Evolutionary conservation across 2,113 vertebrate genomes (phyloP).

Genomic region (Alaudala cheleensis): DNA sequence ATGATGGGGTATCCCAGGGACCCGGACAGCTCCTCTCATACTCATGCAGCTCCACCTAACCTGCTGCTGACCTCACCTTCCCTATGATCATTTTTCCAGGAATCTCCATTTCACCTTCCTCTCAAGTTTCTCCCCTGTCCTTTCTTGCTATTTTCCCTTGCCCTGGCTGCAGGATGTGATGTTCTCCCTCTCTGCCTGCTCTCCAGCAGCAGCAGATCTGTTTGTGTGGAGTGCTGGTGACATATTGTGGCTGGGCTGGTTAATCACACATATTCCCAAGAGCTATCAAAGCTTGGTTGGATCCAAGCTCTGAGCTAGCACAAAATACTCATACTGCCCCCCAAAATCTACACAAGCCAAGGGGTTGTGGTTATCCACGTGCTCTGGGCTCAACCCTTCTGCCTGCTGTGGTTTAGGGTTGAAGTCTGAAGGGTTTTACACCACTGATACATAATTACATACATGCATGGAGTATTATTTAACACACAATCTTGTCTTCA

Average conservation of each 20-base stretch:
- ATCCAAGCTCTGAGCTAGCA: accelerated
- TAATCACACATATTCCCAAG: conserved; percentile 46
- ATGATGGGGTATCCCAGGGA: background rate
- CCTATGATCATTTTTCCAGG: background rate
- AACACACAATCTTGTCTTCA: background rate
- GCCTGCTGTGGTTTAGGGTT: background rate
- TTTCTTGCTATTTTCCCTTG: background rate
- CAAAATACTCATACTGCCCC: background rate
- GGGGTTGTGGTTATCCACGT: accelerated
- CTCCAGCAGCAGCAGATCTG: background rate
- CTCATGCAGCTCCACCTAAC: background rate
- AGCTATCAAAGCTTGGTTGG: background rate
- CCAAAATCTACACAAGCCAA: background rate
- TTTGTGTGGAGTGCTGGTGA: conserved; percentile 69
- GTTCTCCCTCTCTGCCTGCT: background rate
- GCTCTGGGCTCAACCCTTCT: background rate
- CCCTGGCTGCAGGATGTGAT: accelerated
- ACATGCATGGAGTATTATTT: background rate
- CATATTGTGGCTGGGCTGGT: conserved; percentile 61
- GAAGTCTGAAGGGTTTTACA: background rate
- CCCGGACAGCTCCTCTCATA: accelerated
- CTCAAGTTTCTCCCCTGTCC: background rate
- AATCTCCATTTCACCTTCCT: background rate
- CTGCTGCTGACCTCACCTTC: background rate
- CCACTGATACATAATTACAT: background rate